Conservation (phyloP, 1,140 invertebrate species). For the Leptinotarsa defecta region DNA sequence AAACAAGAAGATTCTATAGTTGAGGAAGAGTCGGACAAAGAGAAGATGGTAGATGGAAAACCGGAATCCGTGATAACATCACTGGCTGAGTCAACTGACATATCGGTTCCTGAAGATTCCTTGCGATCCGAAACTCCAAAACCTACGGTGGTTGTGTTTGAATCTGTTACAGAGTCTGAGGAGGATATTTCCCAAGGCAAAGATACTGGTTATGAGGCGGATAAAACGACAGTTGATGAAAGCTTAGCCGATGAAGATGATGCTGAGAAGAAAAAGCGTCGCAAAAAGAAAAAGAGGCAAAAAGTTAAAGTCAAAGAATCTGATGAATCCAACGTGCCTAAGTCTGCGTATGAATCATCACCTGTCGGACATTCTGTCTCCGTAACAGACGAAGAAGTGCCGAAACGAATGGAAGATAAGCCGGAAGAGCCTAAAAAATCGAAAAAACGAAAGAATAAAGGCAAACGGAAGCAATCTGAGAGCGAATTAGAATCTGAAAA, state of each 20-base stretch:
- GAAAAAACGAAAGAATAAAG: slow-evolving; percentile 44
- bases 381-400: slow-evolving; percentile 52
- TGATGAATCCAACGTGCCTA: slow-evolving; percentile 56
- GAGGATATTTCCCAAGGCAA: slow-evolving; percentile 51
- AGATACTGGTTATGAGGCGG: slow-evolving; percentile 63
- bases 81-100: slow-evolving; percentile 66
- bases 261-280: slow-evolving; percentile 53
- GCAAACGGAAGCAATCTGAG: slow-evolving; percentile 37
- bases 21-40: background rate
- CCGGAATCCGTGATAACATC: slow-evolving; percentile 59
- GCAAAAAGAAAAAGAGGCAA: slow-evolving; percentile 63
- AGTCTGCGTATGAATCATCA: slow-evolving; percentile 54
- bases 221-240: slow-evolving; percentile 64
- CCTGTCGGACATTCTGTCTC: slow-evolving; percentile 46
- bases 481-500: slow-evolving; percentile 47
- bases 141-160: slow-evolving; percentile 59
- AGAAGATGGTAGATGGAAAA: slow-evolving; percentile 35
- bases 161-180: slow-evolving; percentile 57
- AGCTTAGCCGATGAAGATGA: slow-evolving; percentile 54
- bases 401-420: slow-evolving; percentile 51
- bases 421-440: slow-evolving; percentile 55
- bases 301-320: slow-evolving; percentile 56
- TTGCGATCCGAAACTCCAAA: slow-evolving; percentile 58
- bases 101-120: slow-evolving; percentile 59
- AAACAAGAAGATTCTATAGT: background rate